Evolutionary conservation across 1,140 invertebrate species (phyloP).

Genomic region (Drosophila melanogaster): DNA sequence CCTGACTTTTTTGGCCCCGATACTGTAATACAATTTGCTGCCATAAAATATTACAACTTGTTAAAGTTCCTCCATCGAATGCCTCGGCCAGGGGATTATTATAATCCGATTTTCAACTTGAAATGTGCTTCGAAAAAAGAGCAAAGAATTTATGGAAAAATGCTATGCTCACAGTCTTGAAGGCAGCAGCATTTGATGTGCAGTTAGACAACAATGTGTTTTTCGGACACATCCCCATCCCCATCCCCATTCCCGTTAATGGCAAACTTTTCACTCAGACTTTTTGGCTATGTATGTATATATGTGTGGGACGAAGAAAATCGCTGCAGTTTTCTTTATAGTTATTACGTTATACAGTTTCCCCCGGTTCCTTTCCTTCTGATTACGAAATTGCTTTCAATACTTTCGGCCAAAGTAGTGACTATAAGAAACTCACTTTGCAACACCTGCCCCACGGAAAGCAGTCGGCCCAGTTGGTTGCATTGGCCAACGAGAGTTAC

Average conservation of each 20-base stretch:
- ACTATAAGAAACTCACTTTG: constrained; percentile 62
- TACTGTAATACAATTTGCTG: constrained; percentile 61
- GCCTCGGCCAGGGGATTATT: constrained; percentile 58
- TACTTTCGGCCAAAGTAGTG: constrained; percentile 53
- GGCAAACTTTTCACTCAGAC: constrained; percentile 50
- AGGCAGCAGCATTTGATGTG: constrained; percentile 45
- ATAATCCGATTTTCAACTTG: constrained; percentile 76
- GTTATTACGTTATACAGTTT: constrained; percentile 78
- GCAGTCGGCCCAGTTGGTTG: constrained; percentile 41
- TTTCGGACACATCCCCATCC: constrained; percentile 28
- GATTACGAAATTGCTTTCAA: constrained; percentile 80
- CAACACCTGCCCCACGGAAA: constrained; percentile 55
- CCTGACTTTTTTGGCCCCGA: neutral
- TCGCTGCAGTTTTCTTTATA: constrained; percentile 74
- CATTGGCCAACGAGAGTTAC: constrained; percentile 69
- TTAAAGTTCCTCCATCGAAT: constrained; percentile 36
- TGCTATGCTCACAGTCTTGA: constrained; percentile 8
- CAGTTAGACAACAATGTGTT: constrained; percentile 50
- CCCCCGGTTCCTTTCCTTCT: constrained; percentile 50
- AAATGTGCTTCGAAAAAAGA: constrained; percentile 32
- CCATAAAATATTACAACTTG: constrained; percentile 68
- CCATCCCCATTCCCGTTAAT: constrained; percentile 13
- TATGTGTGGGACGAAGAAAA: constrained; percentile 40
- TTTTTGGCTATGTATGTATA: constrained; percentile 19
- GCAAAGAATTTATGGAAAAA: constrained; percentile 45